phyloP scores from a whole-genome alignment of 2,113 vertebrate genomes.

The Aleadryas rufinucha region DNA sequence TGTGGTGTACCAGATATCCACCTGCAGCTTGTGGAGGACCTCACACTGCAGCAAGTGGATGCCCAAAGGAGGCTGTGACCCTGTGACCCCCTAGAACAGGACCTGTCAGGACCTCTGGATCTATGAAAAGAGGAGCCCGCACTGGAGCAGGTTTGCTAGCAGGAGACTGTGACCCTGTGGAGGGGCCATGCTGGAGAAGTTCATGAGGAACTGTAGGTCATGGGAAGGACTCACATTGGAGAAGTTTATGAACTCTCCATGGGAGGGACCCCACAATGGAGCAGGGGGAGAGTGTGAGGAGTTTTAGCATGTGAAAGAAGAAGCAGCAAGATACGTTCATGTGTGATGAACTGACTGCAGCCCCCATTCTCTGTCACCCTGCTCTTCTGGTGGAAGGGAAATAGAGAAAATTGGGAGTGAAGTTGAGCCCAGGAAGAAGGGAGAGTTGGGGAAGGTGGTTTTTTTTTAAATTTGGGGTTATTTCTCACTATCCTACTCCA shows the following conservation, averaged over 20 bases:
- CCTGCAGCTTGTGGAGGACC: neutral
- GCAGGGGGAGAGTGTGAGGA: neutral
- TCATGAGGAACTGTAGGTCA: neutral
- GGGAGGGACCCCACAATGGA: neutral
- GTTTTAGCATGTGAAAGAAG: neutral
- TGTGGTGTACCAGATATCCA: neutral
- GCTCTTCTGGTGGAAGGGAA: neutral
- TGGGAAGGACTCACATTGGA: neutral
- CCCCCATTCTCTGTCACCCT: neutral
- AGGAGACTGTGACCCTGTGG: neutral
- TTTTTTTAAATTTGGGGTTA: neutral
- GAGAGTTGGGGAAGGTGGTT: neutral
- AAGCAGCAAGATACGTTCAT: neutral
- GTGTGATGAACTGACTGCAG: neutral
- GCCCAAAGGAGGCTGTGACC: neutral
- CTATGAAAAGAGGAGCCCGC: neutral
- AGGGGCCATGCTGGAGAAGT: neutral
- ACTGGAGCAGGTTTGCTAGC: neutral
- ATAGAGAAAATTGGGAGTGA: neutral
- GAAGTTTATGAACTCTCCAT: neutral
- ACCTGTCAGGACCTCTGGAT: neutral
- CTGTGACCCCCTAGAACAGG: neutral
- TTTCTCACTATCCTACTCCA: neutral
- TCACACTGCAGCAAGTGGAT: neutral
- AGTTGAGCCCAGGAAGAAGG: neutral